Evolutionary conservation across 2,113 vertebrate species (phyloP).

Genomic region (Chloropsis cyanopogon): DNA sequence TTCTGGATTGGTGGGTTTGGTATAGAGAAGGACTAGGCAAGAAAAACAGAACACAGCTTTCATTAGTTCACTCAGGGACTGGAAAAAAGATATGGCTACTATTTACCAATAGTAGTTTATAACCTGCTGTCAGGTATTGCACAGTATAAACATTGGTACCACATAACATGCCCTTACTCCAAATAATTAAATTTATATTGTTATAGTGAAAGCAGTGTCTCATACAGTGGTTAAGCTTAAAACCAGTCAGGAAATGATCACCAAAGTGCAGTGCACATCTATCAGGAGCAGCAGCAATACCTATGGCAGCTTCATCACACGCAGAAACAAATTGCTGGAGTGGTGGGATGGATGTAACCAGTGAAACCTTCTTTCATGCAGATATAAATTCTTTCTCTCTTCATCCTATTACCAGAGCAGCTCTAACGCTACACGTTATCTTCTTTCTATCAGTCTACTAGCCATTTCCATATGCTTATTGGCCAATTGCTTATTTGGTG

Average conservation of each 20-base stretch:
- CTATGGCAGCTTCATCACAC: not conserved
- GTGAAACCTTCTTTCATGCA: not conserved
- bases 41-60: not conserved
- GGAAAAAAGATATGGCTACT: not conserved
- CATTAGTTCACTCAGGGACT: not conserved
- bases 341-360: not conserved
- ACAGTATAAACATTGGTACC: not conserved
- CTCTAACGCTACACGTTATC: not conserved
- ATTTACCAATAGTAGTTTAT: not conserved
- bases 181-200: not conserved
- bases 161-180: not conserved
- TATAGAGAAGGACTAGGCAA: not conserved
- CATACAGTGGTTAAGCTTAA: not conserved
- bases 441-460: not conserved
- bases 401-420: not conserved
- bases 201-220: not conserved
- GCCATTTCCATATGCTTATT: not conserved
- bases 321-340: not conserved
- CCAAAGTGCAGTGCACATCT: not conserved
- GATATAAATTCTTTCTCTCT: not conserved
- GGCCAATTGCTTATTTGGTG: not conserved
- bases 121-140: not conserved
- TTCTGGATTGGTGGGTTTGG: accelerated
- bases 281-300: not conserved
- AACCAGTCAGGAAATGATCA: not conserved